Base-by-base conservation (phyloP, 2,113 vertebrate species). In the Oryzias melastigma region DNA sequence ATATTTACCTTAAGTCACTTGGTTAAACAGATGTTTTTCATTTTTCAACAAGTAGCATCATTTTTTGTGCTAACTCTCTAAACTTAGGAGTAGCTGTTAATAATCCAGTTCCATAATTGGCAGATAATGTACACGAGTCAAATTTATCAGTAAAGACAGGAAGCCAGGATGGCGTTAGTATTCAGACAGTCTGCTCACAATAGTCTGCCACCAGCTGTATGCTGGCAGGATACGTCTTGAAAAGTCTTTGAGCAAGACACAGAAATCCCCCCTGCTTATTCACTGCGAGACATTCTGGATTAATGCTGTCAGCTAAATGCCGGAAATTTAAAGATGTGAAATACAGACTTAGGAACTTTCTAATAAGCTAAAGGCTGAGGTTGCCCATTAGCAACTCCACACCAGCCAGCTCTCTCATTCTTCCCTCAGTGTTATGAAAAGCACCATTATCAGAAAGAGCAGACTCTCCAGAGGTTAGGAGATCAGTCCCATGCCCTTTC, bases 201-300 rank as follows among this genome's bases (percentile, higher is more conserved):
- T 47, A 67, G 63, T 68, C 76, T 79, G 62, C 74, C 60, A 67
- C 58, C 68, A 71, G 68, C 54, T 19, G 42, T 50, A 61, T 75
- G 42, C 62, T 35, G 35, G 35, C 35, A 35, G 35, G 35, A 35
- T 35, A 35, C 57, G 65, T 78, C 61, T 78, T 74, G 71, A 75
- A 71, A 75, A 48, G 57, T 82, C 70, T 75, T 58, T 22, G n/a
- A 52, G 68, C 51, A 22, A 70, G 68, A 76, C 41, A 65, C 41
- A 58, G 56, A 76, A 85, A 80, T 76, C 62, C 65, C 71, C 52
- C 43, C 14, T 69, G 63, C 58, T 68, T 75, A 78, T 80, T 82
- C 71, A 68, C 1, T 44, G 46, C 50, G 40, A 76, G 56, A 62
- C 50, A 29, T 59, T 77, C 24, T 64, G 71, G 74, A 85, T 80